Base-by-base conservation (phyloP, 2,888 invertebrate species). In the Globia sparganii region DNA sequence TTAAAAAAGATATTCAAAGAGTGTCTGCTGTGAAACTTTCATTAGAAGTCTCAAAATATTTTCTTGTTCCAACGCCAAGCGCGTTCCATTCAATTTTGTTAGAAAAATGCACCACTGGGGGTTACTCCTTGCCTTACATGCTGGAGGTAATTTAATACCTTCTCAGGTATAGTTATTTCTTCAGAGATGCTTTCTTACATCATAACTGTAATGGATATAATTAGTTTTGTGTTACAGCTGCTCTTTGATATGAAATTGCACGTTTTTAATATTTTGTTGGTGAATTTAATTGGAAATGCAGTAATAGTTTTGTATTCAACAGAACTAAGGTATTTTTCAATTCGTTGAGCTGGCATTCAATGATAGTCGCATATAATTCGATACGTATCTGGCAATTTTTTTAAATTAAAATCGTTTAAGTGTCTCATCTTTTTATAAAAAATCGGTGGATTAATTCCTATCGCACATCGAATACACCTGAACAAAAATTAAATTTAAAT, bases 401-500 rank as follows among this genome's bases (percentile, higher is more conserved):
- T 25, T 53, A 1, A 0, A 3, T 53, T 25, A 25, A 11, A 64
- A 25, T 46, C n/a, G 11, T 53, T 25, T 53, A 53, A 25, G 31
- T 56, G n/a, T n/a, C 34, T 53, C 21, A 21, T 58, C 34, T 80
- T 70, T 70, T 74, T 37, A 85, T 64, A 70, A 1, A 40, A 62
- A 75, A 75, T 65, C 72, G 71, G 53, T 82, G 56, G 66, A 72
- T 61, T 70, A 66, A 67, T 73, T 67, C 37, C 64, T 71, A 64
- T 53, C 67, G 69, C 28, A 76, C 28, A 68, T 77, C 37, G 43
- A 28, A 58, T 59, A 72, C 66, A 84, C 73, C 67, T 86, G 72
- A 80, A 88, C 86, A 91, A 90, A 91, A 92, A 91, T 91, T 75
- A 90, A 88, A 89, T 89, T 91, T 88, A 88, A 91, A 93, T 90